Percentiles rank a stretch among this genome's conserved stretches.
phyloP scores from a whole-genome alignment of 2,113 vertebrate species.

The Ameiurus melas region DNA sequence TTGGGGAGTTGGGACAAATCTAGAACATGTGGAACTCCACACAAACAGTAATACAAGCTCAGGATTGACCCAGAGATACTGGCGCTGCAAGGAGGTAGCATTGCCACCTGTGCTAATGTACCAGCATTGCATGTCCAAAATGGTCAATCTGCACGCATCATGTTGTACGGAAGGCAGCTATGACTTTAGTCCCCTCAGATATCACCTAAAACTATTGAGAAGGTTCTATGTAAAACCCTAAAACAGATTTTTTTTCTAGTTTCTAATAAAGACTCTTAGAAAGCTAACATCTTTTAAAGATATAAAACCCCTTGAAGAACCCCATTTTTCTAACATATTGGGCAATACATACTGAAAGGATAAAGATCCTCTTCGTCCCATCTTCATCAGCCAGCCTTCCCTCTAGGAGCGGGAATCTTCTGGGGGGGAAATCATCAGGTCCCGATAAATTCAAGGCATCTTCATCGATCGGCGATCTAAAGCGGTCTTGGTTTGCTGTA shows the following conservation, averaged over 20 bases:
- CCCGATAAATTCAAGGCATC: constrained; percentile 60
- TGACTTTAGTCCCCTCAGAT: not conserved
- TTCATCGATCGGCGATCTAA: constrained; percentile 66
- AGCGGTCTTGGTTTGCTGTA: constrained; percentile 61
- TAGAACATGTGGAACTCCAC: not conserved
- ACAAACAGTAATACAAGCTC: not conserved
- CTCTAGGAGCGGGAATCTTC: constrained; percentile 69
- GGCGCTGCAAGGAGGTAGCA: not conserved
- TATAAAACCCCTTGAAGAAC: not conserved
- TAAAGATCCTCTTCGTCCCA: constrained; percentile 70
- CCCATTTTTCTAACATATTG: not conserved
- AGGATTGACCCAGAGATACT: not conserved
- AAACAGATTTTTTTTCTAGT: not conserved
- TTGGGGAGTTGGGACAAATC: not conserved
- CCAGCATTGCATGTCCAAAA: not conserved
- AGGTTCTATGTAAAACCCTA: no score
- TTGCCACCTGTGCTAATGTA: not conserved
- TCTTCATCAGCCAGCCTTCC: constrained; percentile 66
- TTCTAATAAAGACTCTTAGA: not conserved
- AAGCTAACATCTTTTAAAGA: not conserved
- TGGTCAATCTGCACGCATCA: no score
- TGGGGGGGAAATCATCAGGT: constrained; percentile 59
- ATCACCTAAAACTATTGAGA: not conserved
- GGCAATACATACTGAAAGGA: constrained; percentile 64
- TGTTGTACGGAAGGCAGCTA: not conserved